Evolutionary conservation across 2,113 vertebrate genomes (phyloP), one percentile per base, ranked within the genome.

Genomic region (Coryphaenoides rupestris): DNA sequence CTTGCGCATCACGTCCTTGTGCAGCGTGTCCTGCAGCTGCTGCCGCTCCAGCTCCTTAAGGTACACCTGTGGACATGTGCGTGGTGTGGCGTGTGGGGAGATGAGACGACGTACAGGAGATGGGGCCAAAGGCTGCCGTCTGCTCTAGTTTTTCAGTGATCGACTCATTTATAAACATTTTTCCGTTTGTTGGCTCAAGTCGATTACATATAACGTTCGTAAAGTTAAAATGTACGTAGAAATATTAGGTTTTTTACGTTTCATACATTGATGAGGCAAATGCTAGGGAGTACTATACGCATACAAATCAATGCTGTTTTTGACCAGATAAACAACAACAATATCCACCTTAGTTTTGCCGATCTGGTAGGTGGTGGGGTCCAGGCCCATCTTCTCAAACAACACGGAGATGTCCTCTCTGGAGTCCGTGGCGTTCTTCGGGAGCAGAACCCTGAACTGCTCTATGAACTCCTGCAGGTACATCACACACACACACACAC

Each of bases 391-490:
- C 81, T 90, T 94, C 62, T 86, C 85, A 49, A 99, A 78, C 62
- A 98, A 87, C 28, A 78, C 71, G 1, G 88, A 80, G 66, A 98
- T 94, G 49, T 91, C 90, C 54, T 94, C 91, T 69, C 93, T 92
- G 23, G 89, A 89, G 19, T 91, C 82, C 14, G 78, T 78, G 14
- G 90, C 74, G 1, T 91, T 88, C 85, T 91, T 95, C 53, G 94
- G 95, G 66, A 99, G 84, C 72, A 99, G 81, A 49, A 96, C 96
- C 69, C 94, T 92, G 83, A 98, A 98, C 56, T 98, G 96, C 66
- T 94, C 92, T 0, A 92, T 80, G 74, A 99, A 98, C 61, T 98
- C 97, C 97, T 99, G 74, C 10, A 26, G 2, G 40, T 1, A 65
- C 16, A 67, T 40, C 33, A 40, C 4, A 40, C n/a, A 13, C 33